Evolutionary conservation across 2,113 vertebrate species (phyloP), one percentile per base, ranked within the genome.

Genomic region (Trochalopteron elliotii): DNA sequence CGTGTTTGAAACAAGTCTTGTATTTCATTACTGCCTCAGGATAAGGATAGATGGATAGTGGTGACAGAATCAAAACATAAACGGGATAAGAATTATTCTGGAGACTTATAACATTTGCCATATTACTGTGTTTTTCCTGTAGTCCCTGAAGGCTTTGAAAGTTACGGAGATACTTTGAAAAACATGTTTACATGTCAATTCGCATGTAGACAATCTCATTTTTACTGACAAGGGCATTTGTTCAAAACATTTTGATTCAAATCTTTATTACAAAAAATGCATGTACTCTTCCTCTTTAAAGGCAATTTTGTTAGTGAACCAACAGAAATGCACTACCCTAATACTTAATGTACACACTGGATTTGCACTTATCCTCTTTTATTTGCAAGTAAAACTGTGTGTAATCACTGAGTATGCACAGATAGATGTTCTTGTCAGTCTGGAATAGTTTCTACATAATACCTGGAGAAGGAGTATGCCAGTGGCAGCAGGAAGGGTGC

Each of bases 41-140:
- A 88, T 78, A 83, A 80, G 79, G n/a, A 53, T 74, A 83, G 90
- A 93, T 93, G 75, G 75, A 94, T 93, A 92, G 52, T 4, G 10
- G 74, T 92, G 82, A 74, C 92, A 94, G 67, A 93, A 87, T 93
- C 75, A 85, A 96, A 93, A 90, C 82, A 90, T 90, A 80, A 88
- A 88, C 83, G 71, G 82, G 71, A 83, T 93, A 80, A 87, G 81
- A 88, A 33, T 96, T 95, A 33, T 96, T 95, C 59, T 88, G 75
- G 24, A 69, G 79, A 77, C 85, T 90, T 94, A 88, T 24, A 88
- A 55, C 40, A 59, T 93, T 97, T 96, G 76, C 63, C 7, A 1
- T 91, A 67, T 95, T 95, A 86, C 40, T 85, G 53, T 90, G n/a
- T 67, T 90, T 95, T 93, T 88, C 55, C 50, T 90, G 44, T 82